Conservation (phyloP, 2,797 vertebrate species). For the Decapterus maruadsi region DNA sequence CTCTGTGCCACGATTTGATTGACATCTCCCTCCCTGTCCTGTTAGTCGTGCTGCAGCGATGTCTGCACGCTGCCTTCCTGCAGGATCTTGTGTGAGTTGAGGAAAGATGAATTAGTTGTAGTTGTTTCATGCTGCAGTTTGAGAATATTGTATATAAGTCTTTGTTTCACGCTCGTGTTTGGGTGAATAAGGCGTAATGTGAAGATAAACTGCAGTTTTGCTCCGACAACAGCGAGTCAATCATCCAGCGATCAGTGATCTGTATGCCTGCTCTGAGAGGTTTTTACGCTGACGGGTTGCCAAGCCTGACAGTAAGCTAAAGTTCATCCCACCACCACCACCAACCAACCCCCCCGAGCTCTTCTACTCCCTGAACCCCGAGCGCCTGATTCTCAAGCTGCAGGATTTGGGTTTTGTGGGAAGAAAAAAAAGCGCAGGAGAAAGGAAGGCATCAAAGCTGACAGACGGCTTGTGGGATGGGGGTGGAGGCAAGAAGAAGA, state of each 20-base stretch:
- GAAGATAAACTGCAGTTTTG: background rate
- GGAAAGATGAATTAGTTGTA: no score
- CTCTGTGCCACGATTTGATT: background rate
- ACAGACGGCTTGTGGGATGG: slow-evolving; percentile 16
- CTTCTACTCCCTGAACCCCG: slow-evolving; percentile 28
- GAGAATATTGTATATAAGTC: no score
- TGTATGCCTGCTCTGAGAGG: slow-evolving; percentile 2
- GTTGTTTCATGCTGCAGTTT: no score
- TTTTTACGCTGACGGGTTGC: slow-evolving; percentile 34
- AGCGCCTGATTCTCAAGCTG: slow-evolving; percentile 35
- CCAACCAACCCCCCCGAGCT: slow-evolving; percentile 8
- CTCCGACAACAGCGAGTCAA: background rate
- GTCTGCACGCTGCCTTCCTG: background rate
- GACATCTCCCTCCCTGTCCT: background rate
- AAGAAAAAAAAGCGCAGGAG: slow-evolving; percentile 11
- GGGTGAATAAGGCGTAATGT: background rate
- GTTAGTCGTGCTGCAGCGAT: background rate
- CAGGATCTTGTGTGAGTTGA: background rate
- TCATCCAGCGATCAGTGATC: slow-evolving; percentile 20
- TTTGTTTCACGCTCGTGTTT: background rate
- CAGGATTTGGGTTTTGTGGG: slow-evolving; percentile 57
- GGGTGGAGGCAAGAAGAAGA: background rate
- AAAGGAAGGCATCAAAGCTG: slow-evolving; percentile 51
- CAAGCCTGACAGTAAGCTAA: slow-evolving; percentile 34
- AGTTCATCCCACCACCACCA: slow-evolving; percentile 32